Conservation (phyloP, 2,113 vertebrate genomes). For the Phoenicopterus ruber region DNA sequence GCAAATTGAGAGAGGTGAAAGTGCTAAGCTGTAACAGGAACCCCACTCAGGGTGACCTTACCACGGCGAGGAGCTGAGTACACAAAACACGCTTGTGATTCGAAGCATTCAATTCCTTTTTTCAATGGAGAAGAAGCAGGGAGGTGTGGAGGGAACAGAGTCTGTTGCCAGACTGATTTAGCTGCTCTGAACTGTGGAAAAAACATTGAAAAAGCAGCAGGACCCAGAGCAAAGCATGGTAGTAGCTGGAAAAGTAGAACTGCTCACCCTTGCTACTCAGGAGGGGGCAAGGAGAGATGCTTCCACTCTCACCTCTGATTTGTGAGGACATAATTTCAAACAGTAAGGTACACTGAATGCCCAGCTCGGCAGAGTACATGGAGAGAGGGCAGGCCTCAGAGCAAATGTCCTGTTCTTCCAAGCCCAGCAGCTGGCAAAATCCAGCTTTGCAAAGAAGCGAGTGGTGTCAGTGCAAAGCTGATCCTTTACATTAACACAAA, state of each 20-base stretch:
- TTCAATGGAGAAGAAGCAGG: not conserved
- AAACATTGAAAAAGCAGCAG: not conserved
- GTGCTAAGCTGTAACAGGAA: not conserved
- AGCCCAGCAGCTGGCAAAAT: not conserved
- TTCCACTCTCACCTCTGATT: not conserved
- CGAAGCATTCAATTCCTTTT: not conserved
- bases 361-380: not conserved
- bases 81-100: not conserved
- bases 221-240: not conserved
- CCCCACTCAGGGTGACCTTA: not conserved
- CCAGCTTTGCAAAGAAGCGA: not conserved
- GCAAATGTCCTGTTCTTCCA: not conserved
- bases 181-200: not conserved
- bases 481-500: not conserved
- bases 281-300: not conserved
- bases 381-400: not conserved
- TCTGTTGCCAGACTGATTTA: not conserved
- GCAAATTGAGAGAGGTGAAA: constrained; percentile 31
- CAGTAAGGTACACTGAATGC: not conserved
- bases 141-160: not conserved
- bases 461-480: not conserved
- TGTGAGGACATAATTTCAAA: not conserved
- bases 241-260: not conserved
- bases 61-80: not conserved
- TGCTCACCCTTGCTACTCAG: not conserved